These are phyloP conservation scores for Trichosurus vulpecula DNA, from an alignment of 2,797 vertebrate genomes.

Conservation along the genomic window DNA sequence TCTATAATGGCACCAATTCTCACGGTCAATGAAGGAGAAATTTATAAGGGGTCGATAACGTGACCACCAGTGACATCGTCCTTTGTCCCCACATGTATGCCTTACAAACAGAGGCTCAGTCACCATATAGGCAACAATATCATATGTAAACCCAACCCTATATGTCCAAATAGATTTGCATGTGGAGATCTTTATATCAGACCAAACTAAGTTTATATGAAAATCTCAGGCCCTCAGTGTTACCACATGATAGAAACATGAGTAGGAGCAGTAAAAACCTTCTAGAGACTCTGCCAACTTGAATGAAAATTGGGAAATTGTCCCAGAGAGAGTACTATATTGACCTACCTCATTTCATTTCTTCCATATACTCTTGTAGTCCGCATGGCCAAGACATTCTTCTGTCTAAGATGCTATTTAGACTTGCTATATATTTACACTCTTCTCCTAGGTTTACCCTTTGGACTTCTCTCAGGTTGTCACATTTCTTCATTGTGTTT, in stretches of 20 bases:
- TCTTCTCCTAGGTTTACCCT: background rate
- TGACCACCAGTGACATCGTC: background rate
- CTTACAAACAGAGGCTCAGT: background rate
- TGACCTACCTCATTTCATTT: background rate
- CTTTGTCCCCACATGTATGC: background rate
- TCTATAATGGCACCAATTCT: background rate
- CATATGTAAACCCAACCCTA: background rate
- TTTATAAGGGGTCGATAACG: background rate
- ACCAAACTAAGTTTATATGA: background rate
- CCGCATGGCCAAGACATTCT: background rate
- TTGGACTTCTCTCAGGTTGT: background rate
- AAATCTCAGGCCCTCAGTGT: background rate
- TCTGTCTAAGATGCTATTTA: background rate
- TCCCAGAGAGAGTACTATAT: background rate
- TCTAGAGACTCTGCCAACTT: background rate
- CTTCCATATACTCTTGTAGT: too few relatives aligned
- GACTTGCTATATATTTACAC: background rate
- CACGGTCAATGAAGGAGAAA: background rate
- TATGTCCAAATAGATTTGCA: background rate
- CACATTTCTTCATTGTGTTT: background rate
- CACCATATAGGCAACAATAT: background rate
- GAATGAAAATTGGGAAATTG: background rate
- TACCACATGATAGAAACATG: background rate
- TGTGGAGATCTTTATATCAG: background rate
- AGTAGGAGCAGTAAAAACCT: background rate